These are phyloP conservation scores for Phenacoccus solenopsis DNA, from an alignment of 1,140 invertebrate species.

Conservation along the genomic window DNA sequence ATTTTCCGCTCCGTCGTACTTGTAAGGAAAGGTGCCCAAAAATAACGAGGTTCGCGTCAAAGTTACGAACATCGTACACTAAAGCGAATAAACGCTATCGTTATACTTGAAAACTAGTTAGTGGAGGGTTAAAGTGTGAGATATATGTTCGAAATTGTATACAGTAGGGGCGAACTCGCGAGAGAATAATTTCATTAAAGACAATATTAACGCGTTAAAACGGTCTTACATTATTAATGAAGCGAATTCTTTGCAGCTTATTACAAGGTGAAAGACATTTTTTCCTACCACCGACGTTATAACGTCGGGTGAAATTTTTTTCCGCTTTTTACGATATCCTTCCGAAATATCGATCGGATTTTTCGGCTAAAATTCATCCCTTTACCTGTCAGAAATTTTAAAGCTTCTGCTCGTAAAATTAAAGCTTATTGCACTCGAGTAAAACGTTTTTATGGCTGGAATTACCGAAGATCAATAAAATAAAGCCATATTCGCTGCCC, in stretches of 20 bases:
- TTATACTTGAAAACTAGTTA: conserved; percentile 13
- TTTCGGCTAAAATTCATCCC: too few relatives aligned
- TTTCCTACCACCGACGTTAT: too few relatives aligned
- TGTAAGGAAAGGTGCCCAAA: conserved; percentile 5
- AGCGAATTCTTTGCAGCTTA: neutral
- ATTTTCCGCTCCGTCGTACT: neutral
- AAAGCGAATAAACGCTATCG: neutral
- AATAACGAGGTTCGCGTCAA: conserved; percentile 3
- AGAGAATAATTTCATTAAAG: conserved; percentile 14
- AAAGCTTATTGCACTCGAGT: too few relatives aligned
- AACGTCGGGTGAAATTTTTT: too few relatives aligned
- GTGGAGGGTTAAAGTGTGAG: neutral
- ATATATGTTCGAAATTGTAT: neutral
- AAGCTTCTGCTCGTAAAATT: too few relatives aligned
- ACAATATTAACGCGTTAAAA: conserved; percentile 8
- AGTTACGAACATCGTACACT: conserved; percentile 1
- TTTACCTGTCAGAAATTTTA: too few relatives aligned
- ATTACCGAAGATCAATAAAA: too few relatives aligned
- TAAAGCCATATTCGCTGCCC: too few relatives aligned
- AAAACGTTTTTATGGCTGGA: too few relatives aligned
- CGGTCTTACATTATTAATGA: conserved; percentile 13
- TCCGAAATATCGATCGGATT: too few relatives aligned
- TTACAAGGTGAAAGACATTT: neutral
- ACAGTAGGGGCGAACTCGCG: neutral
- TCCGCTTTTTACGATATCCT: too few relatives aligned